Evolutionary conservation across 1,140 invertebrate genomes (phyloP).

Genomic region (Anastrepha ludens): DNA sequence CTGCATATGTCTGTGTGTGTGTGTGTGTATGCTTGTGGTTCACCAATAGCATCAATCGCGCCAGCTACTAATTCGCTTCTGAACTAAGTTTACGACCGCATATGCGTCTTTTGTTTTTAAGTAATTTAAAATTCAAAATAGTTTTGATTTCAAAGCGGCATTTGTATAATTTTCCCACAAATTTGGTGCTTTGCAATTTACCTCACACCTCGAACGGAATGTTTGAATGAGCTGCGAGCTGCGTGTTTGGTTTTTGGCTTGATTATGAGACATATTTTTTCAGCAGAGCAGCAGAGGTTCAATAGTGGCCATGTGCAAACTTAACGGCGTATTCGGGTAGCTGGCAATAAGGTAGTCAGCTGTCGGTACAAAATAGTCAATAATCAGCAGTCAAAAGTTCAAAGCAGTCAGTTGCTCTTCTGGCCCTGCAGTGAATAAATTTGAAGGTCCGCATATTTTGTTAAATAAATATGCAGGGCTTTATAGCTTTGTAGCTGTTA

Average conservation of each 20-base stretch:
- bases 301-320: neutral
- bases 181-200: constrained; percentile 48
- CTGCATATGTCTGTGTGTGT: neutral
- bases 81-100: constrained; percentile 12
- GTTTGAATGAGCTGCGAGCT: neutral
- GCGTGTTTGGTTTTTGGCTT: too few species aligned
- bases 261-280: neutral
- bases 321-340: constrained; percentile 30
- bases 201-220: constrained; percentile 27
- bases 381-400: neutral
- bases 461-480: too few species aligned
- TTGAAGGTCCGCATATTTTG: too few species aligned
- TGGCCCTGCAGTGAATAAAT: too few species aligned
- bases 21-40: neutral
- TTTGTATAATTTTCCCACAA: constrained; percentile 52
- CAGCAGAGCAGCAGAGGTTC: neutral
- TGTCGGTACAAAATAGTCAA: neutral
- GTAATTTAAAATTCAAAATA: constrained; percentile 50
- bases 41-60: constrained; percentile 4
- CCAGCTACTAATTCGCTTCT: constrained; percentile 35
- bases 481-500: too few species aligned
- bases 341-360: constrained; percentile 16
- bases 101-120: constrained; percentile 14
- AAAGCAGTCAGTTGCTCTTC: neutral
- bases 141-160: constrained; percentile 26